Evolutionary conservation across 2,113 vertebrate species (phyloP), one percentile per base, ranked within the genome.

Genomic region (Promerops cafer): DNA sequence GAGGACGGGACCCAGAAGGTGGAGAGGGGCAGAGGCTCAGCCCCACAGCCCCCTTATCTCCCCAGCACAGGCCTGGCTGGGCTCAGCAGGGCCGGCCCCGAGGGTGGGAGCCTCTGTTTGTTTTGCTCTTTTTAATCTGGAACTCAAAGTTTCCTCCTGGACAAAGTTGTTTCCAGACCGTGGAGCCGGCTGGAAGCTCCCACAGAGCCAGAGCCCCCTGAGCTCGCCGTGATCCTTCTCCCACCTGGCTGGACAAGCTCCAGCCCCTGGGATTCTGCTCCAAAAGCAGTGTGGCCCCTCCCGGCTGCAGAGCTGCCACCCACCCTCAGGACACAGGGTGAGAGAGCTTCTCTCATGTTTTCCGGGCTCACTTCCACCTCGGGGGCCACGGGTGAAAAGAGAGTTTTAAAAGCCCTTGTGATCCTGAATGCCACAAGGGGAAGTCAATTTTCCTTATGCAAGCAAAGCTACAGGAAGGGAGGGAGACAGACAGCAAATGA

Each of bases 391-490:
- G 28, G 24, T 2, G 3, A 20, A 59, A 42, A 50, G 14, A 39
- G 37, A 81, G 27, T 20, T 31, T 33, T 14, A 35, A 78, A 81
- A 87, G n/a, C 49, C 28, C 64, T 47, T 13, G 20, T 2, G 5
- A 94, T 76, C 33, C 47, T 5, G 0, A 76, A 19, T 2, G 2
- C 26, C 5, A 1, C 5, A 0, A 92, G n/a, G 70, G 93, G 91
- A 96, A 96, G 91, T 88, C 18, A 15, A 18, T 94, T 94, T 35
- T 80, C 89, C 91, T 72, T 52, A 64, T 1, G 59, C 83, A 90
- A 96, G 93, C 33, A 1, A 76, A 86, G 86, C 79, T 72, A 4
- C 89, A 86, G 91, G 93, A 92, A 96, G 86, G 70, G 89, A 90
- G 49, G n/a, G 66, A 88, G 22, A 9, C 1, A 4, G 22, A 31